Base-by-base conservation (phyloP, 2,888 invertebrate genomes). In the Hirtodrosophila trivittata region DNA sequence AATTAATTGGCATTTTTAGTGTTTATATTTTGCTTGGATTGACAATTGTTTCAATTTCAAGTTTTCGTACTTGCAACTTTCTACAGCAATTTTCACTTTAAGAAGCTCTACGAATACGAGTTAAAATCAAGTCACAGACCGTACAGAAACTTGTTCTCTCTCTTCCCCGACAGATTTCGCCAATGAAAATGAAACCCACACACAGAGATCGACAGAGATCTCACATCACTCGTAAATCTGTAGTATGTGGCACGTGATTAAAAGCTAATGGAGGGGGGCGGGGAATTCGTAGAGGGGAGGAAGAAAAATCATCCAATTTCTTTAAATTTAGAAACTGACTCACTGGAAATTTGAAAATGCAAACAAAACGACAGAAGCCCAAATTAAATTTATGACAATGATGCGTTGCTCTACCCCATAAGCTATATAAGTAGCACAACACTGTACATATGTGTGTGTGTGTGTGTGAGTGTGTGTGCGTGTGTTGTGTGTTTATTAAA, bases 41-140 rank as follows among this genome's bases (percentile, higher is more conserved):
- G 75, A 63, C 77, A 77, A 77, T 77, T 77, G 77, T 77, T 75
- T 77, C 64, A 58, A 55, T 77, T 75, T 77, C 66, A 58, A 55
- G 67, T 62, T 67, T 69, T 74, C 18, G 70, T 74, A 67, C 64
- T 64, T 70, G 18, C 37, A 68, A 69, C 76, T 76, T 76, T 76
- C 76, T 76, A 75, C 18, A 21, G 18, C 5, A 21, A 66, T 76
- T 76, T 76, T 76, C 76, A 75, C 75, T 72, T 63, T 32, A 41
- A 75, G 67, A 74, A 68, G 68, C 64, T 21, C 18, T 21, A 21
- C 18, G 18, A 21, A 21, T 21, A 63, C 16, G 52, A 51, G 33
- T 9, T 1, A 32, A 33, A 60, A 66, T 49, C 41, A 59, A 50
- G 45, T 33, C 49, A 32, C 30, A 42, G 28, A 32, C 18, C n/a